Base-by-base conservation (phyloP, 1,140 invertebrate genomes). In the Coenobita brevimanus region DNA sequence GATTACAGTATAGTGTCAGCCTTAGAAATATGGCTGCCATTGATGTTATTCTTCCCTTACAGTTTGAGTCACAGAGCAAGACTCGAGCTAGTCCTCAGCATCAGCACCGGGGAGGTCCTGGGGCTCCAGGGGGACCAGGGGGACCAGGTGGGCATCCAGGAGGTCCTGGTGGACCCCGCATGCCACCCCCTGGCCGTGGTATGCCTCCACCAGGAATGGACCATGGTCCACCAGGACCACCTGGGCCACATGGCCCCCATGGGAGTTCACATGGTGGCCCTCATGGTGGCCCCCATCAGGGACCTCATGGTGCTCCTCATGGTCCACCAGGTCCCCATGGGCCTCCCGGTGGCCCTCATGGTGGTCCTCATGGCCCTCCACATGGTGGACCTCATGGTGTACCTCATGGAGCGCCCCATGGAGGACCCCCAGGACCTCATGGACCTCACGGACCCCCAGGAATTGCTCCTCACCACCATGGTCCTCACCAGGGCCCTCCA, bases 51-150 rank as follows among this genome's bases (percentile, higher is more conserved):
- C 46, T 78, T 71, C 43, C 67, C 10, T 89, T 88, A 67, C 71
- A 97, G 94, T 97, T 98, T 94, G 97, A 98, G 92, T 96, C 97
- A 92, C 96, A 97, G 93, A 97, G 96, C 80, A 97, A 98, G 93
- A 97, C 96, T 24, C 94, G 97, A 85, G 96, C 96, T 43, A 94
- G 95, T 46, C 95, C 95, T 84, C 95, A 96, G 30, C 94, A 95
- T 91, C 94, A 95, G 2, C 94, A 95, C 89, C 94, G 91, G 82
- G 82, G 90, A 50, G 83, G 90, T 36, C 84, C 82, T 54, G 83
- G 82, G 81, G 83, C 88, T 54, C 86, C 79, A 54, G 89, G 64
- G 36, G 88, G 62, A 64, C 89, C 81, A 30, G 89, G 89, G 89
- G 38, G 57, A 33, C 85, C 69, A 62, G 85, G 84, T 24, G 89